Evolutionary conservation across 1,140 invertebrate species (phyloP), one percentile per base, ranked within the genome.

Genomic region (Spodoptera frugiperda): DNA sequence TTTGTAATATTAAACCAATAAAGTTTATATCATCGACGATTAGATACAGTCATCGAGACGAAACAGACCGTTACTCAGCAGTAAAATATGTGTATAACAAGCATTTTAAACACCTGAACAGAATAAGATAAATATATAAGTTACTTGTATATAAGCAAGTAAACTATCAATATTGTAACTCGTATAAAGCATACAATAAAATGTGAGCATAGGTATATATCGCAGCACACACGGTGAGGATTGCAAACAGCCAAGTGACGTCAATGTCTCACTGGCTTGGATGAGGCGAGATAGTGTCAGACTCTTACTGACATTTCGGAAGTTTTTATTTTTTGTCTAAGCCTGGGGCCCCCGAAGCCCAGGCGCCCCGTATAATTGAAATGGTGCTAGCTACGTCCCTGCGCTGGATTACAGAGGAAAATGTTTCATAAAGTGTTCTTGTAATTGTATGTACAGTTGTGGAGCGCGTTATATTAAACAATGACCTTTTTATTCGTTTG

Each of bases 401-500:
- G 30, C n/a, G 15, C 10, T 10, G 59, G 44, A 63, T n/a, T 15
- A 59, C 54, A 57, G 11, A 30, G 59, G 17, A 61, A 39, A 15
- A 44, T 63, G 57, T 67, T 48, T 51, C 49, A 9, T 14, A 12
- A 54, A 55, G n/a, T 61, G 21, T 49, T 57, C 21, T 59, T 61
- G 19, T 46, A 59, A 33, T 61, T 73, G 71, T 73, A 55, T 73
- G 55, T 59, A 49, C 71, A 73, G 55, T 44, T 59, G 54, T 59
- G 44, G 21, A n/a, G 63, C 63, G 63, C 39, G 44, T 67, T 48
- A 67, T 46, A 15, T 59, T 61, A 73, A 61, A 73, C 71, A 73
- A 59, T 61, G 54, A 46, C 71, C 71, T 61, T 73, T 73, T 61
- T 44, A 59, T 67, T 67, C 63, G 44, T 61, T 59, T 61, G 71